Percentiles rank a stretch among this genome's conserved stretches.
These are phyloP conservation scores for Zaprionus obscuricornis DNA, from an alignment of 2,888 invertebrate genomes.

Conservation along the genomic window DNA sequence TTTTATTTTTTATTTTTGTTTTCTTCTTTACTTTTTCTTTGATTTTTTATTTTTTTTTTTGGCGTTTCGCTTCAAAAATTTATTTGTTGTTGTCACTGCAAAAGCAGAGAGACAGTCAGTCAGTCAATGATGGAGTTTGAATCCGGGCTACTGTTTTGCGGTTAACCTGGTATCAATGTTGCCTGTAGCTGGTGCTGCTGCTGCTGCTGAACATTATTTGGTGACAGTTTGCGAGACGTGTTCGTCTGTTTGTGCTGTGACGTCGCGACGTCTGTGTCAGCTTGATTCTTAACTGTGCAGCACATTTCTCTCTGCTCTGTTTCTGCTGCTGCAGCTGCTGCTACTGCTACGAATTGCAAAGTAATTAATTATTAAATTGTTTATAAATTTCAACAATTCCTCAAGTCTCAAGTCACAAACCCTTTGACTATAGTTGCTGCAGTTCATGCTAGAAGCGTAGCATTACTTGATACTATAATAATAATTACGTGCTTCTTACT, in stretches of 20 bases:
- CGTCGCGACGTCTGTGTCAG: constrained; percentile 5
- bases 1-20: constrained; percentile 14
- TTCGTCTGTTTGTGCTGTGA: constrained; percentile 12
- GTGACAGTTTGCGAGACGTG: constrained; percentile 56
- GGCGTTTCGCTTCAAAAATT: constrained; percentile 66
- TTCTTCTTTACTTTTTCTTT: constrained; percentile 61
- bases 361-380: too few relatives aligned
- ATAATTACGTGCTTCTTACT: constrained; percentile 15
- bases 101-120: not conserved
- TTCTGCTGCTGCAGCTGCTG: too few relatives aligned
- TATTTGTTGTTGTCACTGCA: constrained; percentile 43
- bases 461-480: too few relatives aligned
- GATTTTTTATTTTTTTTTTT: constrained; percentile 43
- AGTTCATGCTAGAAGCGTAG: too few relatives aligned
- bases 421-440: too few relatives aligned
- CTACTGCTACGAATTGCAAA: too few relatives aligned
- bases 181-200: constrained; percentile 26
- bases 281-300: constrained; percentile 5
- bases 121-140: constrained; percentile 18
- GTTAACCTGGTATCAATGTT: constrained; percentile 20
- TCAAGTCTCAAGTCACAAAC: too few relatives aligned
- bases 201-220: constrained; percentile 51
- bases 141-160: constrained; percentile 58
- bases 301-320: too few relatives aligned
- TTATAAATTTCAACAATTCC: too few relatives aligned